A percentile compares a stretch with the other conserved stretches of the same genome.
These are phyloP conservation scores for Platerodrilus igneus DNA, from an alignment of 2,888 invertebrate genomes.

Conservation along the genomic window DNA sequence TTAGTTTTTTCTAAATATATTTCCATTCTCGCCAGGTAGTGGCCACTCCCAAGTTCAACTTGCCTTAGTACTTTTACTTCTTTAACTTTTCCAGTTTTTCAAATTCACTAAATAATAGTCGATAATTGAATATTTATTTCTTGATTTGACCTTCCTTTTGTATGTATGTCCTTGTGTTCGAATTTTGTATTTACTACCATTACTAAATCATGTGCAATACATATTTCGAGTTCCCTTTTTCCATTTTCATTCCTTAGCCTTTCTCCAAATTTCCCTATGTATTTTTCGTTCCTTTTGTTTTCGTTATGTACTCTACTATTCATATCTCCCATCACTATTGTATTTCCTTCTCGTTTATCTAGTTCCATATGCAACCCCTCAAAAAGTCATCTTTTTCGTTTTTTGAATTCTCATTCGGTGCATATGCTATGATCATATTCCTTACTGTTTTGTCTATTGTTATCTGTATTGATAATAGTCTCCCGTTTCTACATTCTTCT, in stretches of 20 bases:
- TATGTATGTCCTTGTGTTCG: neutral
- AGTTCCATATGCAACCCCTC: constrained; percentile 2
- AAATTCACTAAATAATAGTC: neutral
- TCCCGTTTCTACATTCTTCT: too few relatives aligned
- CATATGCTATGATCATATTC: constrained; percentile 6
- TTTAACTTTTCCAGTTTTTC: too few relatives aligned
- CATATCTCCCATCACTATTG: constrained; percentile 5
- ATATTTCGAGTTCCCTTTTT: constrained; percentile 2
- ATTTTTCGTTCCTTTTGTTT: neutral
- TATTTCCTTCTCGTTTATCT: constrained; percentile 2
- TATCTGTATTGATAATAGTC: too few relatives aligned
- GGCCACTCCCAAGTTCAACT: neutral
- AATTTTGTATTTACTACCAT: constrained; percentile 4
- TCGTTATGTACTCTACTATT: constrained; percentile 2
- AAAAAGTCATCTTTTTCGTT: constrained; percentile 6
- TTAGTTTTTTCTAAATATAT: neutral
- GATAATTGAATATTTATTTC: neutral
- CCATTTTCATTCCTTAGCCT: neutral
- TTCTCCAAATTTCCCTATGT: constrained; percentile 3
- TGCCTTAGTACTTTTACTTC: neutral
- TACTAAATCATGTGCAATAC: neutral
- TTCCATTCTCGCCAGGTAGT: neutral
- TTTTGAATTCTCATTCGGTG: constrained; percentile 4
- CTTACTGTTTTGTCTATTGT: too few relatives aligned
- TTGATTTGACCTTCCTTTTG: neutral